These are phyloP conservation scores for Oryzias dopingdopingensis DNA, from an alignment of 2,797 vertebrate species.

Conservation along the genomic window DNA sequence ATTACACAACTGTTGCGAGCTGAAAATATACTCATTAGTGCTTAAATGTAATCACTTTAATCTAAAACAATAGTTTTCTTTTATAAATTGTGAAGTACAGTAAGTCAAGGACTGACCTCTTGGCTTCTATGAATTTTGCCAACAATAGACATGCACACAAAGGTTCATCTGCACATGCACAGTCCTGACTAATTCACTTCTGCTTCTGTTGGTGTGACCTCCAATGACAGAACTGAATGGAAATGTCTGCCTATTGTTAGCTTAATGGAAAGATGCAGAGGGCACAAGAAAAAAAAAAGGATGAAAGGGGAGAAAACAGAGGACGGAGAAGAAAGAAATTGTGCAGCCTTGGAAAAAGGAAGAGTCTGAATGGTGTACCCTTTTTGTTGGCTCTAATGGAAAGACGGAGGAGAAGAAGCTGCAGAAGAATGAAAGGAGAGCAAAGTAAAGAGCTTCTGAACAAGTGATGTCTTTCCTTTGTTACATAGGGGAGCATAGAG, in stretches of 20 bases:
- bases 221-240: constrained; percentile 63
- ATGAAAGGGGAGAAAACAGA: constrained; percentile 41
- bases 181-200: constrained; percentile 46
- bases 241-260: constrained; percentile 60
- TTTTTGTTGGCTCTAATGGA: constrained; percentile 73
- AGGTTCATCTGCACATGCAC: constrained; percentile 13
- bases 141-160: constrained; percentile 8
- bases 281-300: constrained; percentile 40
- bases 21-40: too few relatives aligned
- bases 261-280: constrained; percentile 62
- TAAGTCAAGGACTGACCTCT: constrained; percentile 4
- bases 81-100: constrained; percentile 15
- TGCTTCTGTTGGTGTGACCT: constrained; percentile 65
- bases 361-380: constrained; percentile 18
- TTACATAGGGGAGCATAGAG: constrained; percentile 47
- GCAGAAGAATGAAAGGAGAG: constrained; percentile 53
- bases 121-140: neutral
- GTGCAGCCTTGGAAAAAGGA: constrained; percentile 49
- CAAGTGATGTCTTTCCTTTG: constrained; percentile 62
- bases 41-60: too few relatives aligned
- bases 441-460: constrained; percentile 50
- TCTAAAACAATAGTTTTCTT: neutral
- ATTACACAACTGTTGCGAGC: too few relatives aligned
- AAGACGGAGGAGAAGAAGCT: constrained; percentile 52
- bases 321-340: constrained; percentile 33